These are phyloP conservation scores for Cynoglossus semilaevis DNA, from an alignment of 2,113 vertebrate genomes.

Conservation along the genomic window DNA sequence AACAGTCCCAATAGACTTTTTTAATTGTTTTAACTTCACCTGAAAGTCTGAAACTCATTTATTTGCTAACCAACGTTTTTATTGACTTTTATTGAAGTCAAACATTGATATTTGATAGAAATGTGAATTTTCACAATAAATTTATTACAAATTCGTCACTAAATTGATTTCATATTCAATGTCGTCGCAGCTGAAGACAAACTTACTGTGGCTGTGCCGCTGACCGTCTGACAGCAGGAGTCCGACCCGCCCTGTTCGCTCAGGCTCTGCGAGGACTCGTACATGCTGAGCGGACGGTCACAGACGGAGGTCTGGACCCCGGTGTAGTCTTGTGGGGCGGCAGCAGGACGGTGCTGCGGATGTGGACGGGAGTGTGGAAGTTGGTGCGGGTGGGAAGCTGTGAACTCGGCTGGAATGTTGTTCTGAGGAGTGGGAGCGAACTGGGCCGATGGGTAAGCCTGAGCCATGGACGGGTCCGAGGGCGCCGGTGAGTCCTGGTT, in stretches of 20 bases:
- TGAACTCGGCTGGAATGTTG: constrained; percentile 89
- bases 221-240: constrained; percentile 86
- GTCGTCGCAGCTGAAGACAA: no score
- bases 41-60: no score
- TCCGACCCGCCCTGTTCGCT: constrained; percentile 85
- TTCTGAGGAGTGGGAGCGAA: constrained; percentile 91
- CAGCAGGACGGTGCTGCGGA: constrained; percentile 82
- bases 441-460: constrained; percentile 91
- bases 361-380: constrained; percentile 76
- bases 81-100: no score
- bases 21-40: no score
- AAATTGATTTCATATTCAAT: no score
- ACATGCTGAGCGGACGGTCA: constrained; percentile 93
- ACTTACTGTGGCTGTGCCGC: constrained; percentile 97
- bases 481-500: constrained; percentile 93
- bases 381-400: constrained; percentile 86
- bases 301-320: constrained; percentile 83
- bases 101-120: no score
- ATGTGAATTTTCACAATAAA: no score
- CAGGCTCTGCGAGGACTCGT: constrained; percentile 89
- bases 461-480: constrained; percentile 92
- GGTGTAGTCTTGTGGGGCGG: constrained; percentile 81
- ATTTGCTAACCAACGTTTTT: no score
- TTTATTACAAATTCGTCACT: no score
- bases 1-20: no score